phyloP scores from a whole-genome alignment of 1,140 invertebrate genomes.

The Macrotrachela quadricornifera region DNA sequence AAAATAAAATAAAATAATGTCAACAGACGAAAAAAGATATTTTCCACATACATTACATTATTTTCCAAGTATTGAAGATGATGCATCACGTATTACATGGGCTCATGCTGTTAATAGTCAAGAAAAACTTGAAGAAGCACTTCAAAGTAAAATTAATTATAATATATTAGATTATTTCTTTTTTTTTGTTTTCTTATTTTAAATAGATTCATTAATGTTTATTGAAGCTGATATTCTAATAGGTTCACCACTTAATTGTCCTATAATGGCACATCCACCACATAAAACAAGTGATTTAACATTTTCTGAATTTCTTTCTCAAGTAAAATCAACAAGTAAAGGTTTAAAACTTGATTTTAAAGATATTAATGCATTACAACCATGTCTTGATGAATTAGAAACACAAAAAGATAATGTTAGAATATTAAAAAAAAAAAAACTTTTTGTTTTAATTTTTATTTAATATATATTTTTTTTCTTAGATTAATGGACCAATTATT shows the following conservation, averaged over 20 bases:
- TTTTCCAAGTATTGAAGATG: not conserved
- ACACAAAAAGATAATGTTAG: not conserved
- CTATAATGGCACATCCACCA: slow-evolving; percentile 6
- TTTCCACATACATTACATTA: not conserved
- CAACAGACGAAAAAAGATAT: no score
- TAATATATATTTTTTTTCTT: not conserved
- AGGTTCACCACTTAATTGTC: not conserved
- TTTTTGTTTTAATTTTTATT: not conserved
- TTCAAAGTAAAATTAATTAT: not conserved
- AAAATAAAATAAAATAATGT: no score
- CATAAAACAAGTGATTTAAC: not conserved
- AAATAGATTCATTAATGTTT: not conserved
- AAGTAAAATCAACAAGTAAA: not conserved
- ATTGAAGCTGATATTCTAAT: slow-evolving; percentile 3
- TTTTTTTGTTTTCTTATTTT: not conserved
- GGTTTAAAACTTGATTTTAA: slow-evolving; percentile 7
- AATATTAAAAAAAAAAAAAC: no score
- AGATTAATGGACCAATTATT: not conserved
- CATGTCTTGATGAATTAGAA: not conserved
- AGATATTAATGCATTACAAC: not conserved
- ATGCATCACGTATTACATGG: slow-evolving; percentile 1
- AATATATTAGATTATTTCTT: no score
- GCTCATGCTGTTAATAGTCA: slow-evolving; percentile 4
- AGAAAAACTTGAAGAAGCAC: not conserved
- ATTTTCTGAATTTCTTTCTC: not conserved